phyloP scores from a whole-genome alignment of 2,888 invertebrate species.

The Lumbricus terrestris region DNA sequence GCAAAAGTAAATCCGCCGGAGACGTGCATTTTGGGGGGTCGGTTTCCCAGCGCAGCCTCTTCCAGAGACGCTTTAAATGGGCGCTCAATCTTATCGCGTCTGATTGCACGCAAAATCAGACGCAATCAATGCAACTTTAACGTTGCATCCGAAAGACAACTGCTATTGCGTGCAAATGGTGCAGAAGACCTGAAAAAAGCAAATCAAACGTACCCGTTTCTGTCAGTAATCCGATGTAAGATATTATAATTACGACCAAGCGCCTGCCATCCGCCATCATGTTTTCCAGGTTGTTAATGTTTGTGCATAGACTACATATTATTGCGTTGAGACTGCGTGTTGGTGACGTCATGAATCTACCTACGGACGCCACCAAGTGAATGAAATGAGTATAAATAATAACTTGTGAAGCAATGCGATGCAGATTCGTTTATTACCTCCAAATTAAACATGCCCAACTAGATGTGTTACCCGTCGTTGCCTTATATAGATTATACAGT shows the following conservation, averaged over 20 bases:
- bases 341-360: background rate
- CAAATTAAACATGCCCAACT: too few species aligned
- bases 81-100: background rate
- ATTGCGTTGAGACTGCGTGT: background rate
- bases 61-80: background rate
- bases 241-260: background rate
- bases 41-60: background rate
- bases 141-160: background rate
- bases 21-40: background rate
- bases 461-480: too few species aligned
- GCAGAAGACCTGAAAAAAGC: background rate
- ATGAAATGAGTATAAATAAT: background rate
- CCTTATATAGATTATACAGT: too few species aligned
- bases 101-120: background rate
- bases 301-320: background rate
- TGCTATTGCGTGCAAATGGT: background rate
- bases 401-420: too few species aligned
- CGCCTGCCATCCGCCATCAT: background rate
- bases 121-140: background rate
- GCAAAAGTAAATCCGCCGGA: background rate
- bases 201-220: background rate
- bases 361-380: background rate
- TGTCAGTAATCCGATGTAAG: background rate
- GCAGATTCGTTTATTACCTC: too few species aligned
- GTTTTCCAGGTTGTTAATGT: constrained; percentile 3